Evolutionary conservation across 2,888 invertebrate genomes (phyloP), one percentile per base, ranked within the genome.

Genomic region (Blomia tropicalis): DNA sequence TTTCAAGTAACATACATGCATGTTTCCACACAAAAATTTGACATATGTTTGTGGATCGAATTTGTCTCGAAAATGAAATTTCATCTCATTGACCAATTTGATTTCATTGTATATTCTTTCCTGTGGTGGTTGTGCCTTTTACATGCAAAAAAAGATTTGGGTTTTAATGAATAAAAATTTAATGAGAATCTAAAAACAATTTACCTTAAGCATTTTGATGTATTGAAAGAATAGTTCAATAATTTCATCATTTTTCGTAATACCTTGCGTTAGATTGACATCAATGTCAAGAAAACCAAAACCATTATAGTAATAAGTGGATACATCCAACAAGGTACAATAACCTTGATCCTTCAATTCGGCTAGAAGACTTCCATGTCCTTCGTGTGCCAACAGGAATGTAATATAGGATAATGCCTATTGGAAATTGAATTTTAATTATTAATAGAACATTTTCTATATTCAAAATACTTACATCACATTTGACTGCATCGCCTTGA

Each of bases 361-460:
- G 0, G 93, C 86, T 65, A 95, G 77, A 64, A 98, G 78, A 70
- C 93, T 93, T 2, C 96, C 95, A 1, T 87, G 83, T 0, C 95
- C 93, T 75, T 98, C 96, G 73, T 96, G 96, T 0, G 95, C 96
- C 68, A 98, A 78, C 66, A 96, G 77, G 75, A 96, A 90, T 2
- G 88, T 85, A 66, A 93, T 76, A 73, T 93, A 95, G 72, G 84
- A 82, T 23, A 83, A 83, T 30, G 93, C 92, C 91, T 93, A 36
- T n/a, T n/a, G n/a, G n/a, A n/a, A 36, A 36, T 7, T 36, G 36
- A 11, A 36, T 11, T 36, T 36, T 17, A 36, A 36, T 36, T 36
- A 36, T 36, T 36, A 17, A 36, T 11, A 36, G 36, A 7, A 36
- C 7, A 36, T 36, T n/a, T n/a, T n/a, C n/a, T n/a, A n/a, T n/a